Base-by-base conservation (phyloP, 1,140 invertebrate species). In the Camponotus floridanus region DNA sequence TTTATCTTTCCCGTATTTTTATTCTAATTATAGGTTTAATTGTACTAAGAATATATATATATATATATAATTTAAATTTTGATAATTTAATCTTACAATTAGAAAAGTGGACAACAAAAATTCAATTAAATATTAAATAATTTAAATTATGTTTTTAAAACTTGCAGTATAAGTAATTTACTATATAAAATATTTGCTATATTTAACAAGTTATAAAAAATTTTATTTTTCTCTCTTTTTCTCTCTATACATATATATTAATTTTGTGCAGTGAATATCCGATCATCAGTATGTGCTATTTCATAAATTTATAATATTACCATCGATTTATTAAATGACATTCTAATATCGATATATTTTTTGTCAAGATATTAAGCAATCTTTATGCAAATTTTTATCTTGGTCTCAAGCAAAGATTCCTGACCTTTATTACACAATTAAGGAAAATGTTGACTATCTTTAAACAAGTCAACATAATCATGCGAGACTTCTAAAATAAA, bases 291-390 rank as follows among this genome's bases (percentile, higher is more conserved):
- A 39, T 3, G 11, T 68, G 21, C 21, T 67, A 65, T 15, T 33
- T 33, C 21, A 21, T 67, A 45, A 2, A 59, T 55, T 55, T 55
- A 18, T 15, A 62, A 67, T 67, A 26, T 26, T 13, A 11, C 1
- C 0, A 79, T 45, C 9, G 39, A 61, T 61, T 15, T 59, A 42
- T 76, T 76, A 39, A 76, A 26, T 36, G n/a, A 59, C 15, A 59
- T 39, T 26, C 36, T 8, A 15, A 26, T 15, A 26, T 42, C 26
- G 15, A 21, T 11, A 45, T 42, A 39, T 76, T 42, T 76, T 76
- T 61, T 51, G 5, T 61, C 2, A 15, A 36, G 11, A 11, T 31
- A 48, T 42, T 31, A 39, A 74, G 51, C 51, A 36, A 70, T 70
- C 15, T 51, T 15, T 57, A 36, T 36, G 31, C n/a, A 36, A 74